Evolutionary conservation across 2,113 vertebrate genomes (phyloP), one percentile per base, ranked within the genome.

Genomic region (Hyperopisus bebe): DNA sequence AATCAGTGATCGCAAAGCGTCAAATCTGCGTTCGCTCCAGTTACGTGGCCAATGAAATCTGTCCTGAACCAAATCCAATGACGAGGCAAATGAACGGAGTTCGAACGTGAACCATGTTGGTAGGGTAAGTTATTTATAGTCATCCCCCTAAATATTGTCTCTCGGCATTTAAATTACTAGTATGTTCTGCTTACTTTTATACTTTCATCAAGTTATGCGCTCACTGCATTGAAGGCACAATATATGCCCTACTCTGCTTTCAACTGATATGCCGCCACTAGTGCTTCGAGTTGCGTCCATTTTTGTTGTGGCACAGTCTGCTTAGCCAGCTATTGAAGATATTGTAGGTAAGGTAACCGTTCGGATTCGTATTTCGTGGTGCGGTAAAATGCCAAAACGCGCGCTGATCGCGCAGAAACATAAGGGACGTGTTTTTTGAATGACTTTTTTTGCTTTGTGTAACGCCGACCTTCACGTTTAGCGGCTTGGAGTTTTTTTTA

Each of bases 1-100:
- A 97, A 95, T 97, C 90, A 88, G 1, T 46, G 51, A 19, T 27
- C 94, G 94, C 94, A 95, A 94, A 95, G 94, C 95, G 96, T 95
- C 95, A 96, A 94, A 91, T 92, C 92, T 91, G 93, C 89, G 95
- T 96, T 96, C 94, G 95, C 94, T 93, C 94, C 62, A 92, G 80
- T n/a, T n/a, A 46, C 0, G 0, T 0, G 27, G 3, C 97, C 96
- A 98, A 96, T 97, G 90, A 0, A 62, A 90, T 53, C 0, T 15
- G 55, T 55, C 1, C 85, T 47, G 2, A 39, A 2, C 82, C 53
- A 87, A 89, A 90, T 1, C 19, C 50, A 21, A 39, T 44, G 62
- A 88, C 55, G n/a, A 62, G 9, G 5, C 27, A 42, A 39, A 66
- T 55, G n/a, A 46, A 44, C 17, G 35, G 87, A 35, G 46, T 82